These are phyloP conservation scores for Eucidaris tribuloides DNA, from an alignment of 35 echinoderm and acorn worm genomes.

Conservation along the genomic window DNA sequence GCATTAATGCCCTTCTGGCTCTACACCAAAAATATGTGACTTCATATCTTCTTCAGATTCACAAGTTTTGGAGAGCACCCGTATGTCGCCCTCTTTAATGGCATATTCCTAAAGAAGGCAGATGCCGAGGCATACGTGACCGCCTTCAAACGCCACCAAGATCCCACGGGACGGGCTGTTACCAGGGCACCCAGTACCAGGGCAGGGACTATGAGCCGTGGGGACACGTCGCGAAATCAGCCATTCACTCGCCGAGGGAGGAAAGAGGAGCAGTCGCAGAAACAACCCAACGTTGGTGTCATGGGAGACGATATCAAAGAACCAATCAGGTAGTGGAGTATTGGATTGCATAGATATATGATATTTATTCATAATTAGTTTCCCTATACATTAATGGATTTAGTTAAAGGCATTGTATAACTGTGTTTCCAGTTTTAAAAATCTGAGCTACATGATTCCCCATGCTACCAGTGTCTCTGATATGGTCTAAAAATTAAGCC, in stretches of 20 bases:
- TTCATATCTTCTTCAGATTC: conserved; percentile 19
- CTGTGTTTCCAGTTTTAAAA: too few relatives aligned
- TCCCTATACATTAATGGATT: too few relatives aligned
- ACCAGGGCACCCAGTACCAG: background rate
- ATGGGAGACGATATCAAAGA: conserved; percentile 9
- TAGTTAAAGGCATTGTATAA: too few relatives aligned
- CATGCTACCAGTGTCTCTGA: too few relatives aligned
- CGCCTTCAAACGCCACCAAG: conserved; percentile 35
- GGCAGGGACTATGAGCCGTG: background rate
- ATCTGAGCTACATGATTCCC: too few relatives aligned
- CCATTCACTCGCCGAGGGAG: background rate
- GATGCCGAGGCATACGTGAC: conserved; percentile 67
- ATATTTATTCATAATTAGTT: too few relatives aligned
- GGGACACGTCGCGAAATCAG: background rate
- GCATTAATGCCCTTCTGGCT: too few relatives aligned
- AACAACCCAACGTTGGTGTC: background rate
- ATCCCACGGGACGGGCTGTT: background rate
- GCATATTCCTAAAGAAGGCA: conserved; percentile 68
- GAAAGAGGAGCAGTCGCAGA: conserved; percentile 8
- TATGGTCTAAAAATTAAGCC: too few relatives aligned
- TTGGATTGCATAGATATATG: too few relatives aligned
- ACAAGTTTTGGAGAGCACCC: conserved; percentile 57
- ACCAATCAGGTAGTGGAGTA: background rate
- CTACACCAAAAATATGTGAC: too few relatives aligned
- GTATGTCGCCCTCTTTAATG: conserved; percentile 46